Conservation (phyloP, 2,113 vertebrate genomes). For the Pelecanus crispus region DNA sequence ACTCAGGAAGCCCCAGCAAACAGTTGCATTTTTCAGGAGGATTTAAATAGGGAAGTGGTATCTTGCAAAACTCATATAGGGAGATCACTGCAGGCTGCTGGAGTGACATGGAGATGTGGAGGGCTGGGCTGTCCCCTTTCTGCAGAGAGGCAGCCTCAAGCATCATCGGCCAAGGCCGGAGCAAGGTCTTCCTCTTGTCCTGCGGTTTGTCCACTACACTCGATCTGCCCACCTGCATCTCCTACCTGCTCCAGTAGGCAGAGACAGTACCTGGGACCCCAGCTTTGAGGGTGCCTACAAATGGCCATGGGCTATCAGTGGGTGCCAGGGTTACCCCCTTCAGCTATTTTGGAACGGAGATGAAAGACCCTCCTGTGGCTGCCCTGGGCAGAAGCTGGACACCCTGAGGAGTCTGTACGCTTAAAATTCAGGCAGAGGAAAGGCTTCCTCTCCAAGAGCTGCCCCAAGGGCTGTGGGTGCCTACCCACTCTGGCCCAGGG, state of each 20-base stretch:
- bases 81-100: neutral
- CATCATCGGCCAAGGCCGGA: neutral
- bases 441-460: neutral
- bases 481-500: neutral
- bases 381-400: neutral
- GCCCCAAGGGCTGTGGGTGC: neutral
- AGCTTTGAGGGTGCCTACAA: neutral
- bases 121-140: neutral
- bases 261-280: neutral
- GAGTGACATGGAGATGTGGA: rapidly evolving
- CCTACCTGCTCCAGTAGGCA: neutral
- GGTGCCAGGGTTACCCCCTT: neutral
- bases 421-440: neutral
- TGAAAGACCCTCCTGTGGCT: neutral
- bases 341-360: neutral
- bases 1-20: neutral
- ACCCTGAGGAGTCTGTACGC: neutral
- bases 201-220: neutral
- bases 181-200: neutral
- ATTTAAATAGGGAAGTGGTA: neutral
- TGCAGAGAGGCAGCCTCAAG: neutral
- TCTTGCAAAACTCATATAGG: neutral
- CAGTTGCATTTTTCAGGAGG: neutral
- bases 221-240: rapidly evolving
- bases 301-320: neutral